A percentile compares a stretch with the other conserved stretches of the same genome.
These are phyloP conservation scores for Hyposmocoma kahamanoa DNA, from an alignment of 1,140 invertebrate species.

Conservation along the genomic window DNA sequence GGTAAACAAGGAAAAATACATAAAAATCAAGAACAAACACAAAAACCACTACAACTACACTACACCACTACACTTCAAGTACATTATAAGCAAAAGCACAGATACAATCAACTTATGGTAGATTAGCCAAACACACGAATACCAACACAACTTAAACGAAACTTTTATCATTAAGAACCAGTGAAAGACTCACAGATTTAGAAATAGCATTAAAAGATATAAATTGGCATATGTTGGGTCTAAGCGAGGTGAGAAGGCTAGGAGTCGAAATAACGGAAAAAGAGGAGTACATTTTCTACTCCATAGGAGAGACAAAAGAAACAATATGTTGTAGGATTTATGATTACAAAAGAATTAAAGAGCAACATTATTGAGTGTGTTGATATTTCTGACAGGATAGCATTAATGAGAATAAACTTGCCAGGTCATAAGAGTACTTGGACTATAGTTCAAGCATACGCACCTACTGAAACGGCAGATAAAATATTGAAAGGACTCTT, in stretches of 20 bases:
- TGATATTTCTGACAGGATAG: constrained; percentile 11
- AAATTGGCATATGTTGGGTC: constrained; percentile 5
- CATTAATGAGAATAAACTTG: constrained; percentile 8
- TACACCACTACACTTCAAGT: too few relatives aligned
- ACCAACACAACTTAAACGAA: too few relatives aligned
- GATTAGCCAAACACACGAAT: background rate
- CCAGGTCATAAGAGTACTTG: constrained; percentile 3
- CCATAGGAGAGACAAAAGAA: background rate
- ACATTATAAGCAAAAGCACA: too few relatives aligned
- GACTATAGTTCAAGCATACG: constrained; percentile 14
- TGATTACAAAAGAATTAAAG: constrained; percentile 6
- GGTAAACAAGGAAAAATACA: too few relatives aligned
- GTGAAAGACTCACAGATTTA: constrained; percentile 8
- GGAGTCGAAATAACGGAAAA: constrained; percentile 5
- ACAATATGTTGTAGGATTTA: constrained; percentile 6
- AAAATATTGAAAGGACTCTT: background rate
- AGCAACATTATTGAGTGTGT: background rate
- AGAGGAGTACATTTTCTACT: constrained; percentile 5
- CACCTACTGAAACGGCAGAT: constrained; percentile 6
- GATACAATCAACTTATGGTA: background rate
- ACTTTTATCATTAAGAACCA: constrained; percentile 13
- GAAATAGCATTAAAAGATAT: constrained; percentile 2
- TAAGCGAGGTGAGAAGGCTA: constrained; percentile 6
- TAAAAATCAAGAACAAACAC: background rate
- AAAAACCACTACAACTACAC: background rate